Evolutionary conservation across 2,888 invertebrate species (phyloP).

Genomic region (Octodonta nipae): DNA sequence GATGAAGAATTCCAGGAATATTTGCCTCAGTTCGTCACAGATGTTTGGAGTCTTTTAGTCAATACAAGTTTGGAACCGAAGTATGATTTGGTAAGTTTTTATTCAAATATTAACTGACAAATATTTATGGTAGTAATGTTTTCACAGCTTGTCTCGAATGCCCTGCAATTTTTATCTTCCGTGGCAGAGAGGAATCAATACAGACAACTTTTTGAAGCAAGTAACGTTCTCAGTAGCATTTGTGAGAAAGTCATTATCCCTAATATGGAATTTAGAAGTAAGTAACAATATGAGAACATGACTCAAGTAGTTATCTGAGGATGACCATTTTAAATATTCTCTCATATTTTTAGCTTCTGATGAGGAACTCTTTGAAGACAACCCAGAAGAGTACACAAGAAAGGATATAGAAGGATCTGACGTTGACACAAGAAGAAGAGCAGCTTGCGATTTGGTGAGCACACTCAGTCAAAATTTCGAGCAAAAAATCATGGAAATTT

Average conservation of each 20-base stretch:
- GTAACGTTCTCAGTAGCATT: constrained; percentile 72
- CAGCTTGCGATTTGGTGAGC: constrained; percentile 93
- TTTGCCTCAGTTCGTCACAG: constrained; percentile 83
- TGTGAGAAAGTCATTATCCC: constrained; percentile 98
- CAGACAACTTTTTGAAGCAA: constrained; percentile 77
- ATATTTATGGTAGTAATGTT: constrained; percentile 5
- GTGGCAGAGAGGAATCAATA: constrained; percentile 86
- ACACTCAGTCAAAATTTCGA: constrained; percentile 82
- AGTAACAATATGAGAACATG: constrained; percentile 10
- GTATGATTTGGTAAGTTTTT: constrained; percentile 80
- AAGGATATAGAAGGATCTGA: constrained; percentile 97
- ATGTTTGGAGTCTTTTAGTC: constrained; percentile 83
- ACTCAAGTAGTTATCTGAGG: too few relatives aligned
- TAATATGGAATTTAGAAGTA: constrained; percentile 90
- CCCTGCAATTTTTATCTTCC: constrained; percentile 85
- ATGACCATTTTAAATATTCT: too few relatives aligned
- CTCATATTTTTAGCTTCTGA: constrained; percentile 72
- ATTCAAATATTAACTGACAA: background rate
- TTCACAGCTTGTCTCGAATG: constrained; percentile 82
- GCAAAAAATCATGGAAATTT: constrained; percentile 72
- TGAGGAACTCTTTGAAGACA: constrained; percentile 93
- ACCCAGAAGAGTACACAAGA: constrained; percentile 92
- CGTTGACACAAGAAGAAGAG: constrained; percentile 86
- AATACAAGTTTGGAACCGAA: constrained; percentile 73
- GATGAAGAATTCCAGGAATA: constrained; percentile 91